Evolutionary conservation across 2,797 vertebrate genomes (phyloP).

Genomic region (Molossus alvarezi): DNA sequence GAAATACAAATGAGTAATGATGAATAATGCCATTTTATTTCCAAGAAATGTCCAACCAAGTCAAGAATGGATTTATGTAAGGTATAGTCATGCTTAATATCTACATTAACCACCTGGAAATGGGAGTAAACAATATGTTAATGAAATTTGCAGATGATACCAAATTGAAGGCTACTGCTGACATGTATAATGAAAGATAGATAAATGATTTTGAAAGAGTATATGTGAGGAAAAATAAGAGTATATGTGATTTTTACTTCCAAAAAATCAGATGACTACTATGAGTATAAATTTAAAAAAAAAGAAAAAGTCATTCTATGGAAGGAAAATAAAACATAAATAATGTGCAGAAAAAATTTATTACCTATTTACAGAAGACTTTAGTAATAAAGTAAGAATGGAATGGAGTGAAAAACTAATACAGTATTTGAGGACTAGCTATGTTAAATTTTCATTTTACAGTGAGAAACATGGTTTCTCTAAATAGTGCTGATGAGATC

Average conservation of each 20-base stretch:
- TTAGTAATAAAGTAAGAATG: neutral
- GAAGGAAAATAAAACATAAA: conserved; percentile 19
- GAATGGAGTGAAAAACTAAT: neutral
- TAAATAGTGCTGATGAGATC: neutral
- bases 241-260: no score
- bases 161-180: conserved; percentile 55
- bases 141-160: conserved; percentile 75
- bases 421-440: neutral
- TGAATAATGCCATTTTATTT: conserved; percentile 59
- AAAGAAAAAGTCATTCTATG: conserved; percentile 28
- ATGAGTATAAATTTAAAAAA: neutral
- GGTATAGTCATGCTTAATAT: conserved; percentile 68
- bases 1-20: conserved; percentile 61
- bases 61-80: conserved; percentile 32
- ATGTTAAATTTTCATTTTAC: conserved; percentile 39
- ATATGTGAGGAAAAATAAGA: conserved; percentile 45
- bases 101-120: conserved; percentile 78
- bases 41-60: conserved; percentile 52
- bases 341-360: neutral
- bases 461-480: neutral
- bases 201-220: conserved; percentile 49
- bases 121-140: conserved; percentile 71
- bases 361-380: neutral
- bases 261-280: conserved; percentile 43
- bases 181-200: neutral